Percentiles rank a stretch among this genome's conserved stretches.
Conservation (phyloP, 2,797 vertebrate genomes). For the Pangasius djambal region DNA sequence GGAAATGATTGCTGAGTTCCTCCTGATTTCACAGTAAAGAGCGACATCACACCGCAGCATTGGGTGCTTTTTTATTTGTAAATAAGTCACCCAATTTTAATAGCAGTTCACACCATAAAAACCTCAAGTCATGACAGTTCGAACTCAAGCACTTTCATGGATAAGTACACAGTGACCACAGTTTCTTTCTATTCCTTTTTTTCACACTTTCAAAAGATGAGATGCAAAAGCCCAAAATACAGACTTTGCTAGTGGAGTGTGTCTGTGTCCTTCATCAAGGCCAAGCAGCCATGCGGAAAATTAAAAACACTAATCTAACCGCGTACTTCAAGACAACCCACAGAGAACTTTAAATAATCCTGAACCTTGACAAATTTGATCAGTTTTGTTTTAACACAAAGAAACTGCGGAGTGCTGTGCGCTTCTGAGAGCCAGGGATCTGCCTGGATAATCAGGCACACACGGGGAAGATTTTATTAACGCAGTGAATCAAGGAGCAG, state of each 20-base stretch:
- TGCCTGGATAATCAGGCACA: conserved; percentile 13
- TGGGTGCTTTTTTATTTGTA: too few species aligned
- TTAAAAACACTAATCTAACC: conserved; percentile 58
- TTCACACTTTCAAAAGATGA: neutral
- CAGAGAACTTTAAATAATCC: conserved; percentile 17
- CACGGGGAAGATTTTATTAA: conserved; percentile 15
- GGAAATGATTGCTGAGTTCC: neutral
- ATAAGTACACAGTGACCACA: neutral
- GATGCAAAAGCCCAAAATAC: neutral
- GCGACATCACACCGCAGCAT: neutral
- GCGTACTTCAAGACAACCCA: conserved; percentile 24
- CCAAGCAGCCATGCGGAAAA: conserved; percentile 65
- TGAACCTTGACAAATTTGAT: conserved; percentile 25
- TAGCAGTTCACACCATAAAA: neutral
- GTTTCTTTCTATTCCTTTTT: neutral
- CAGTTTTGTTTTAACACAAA: conserved; percentile 27
- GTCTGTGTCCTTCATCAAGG: conserved; percentile 47
- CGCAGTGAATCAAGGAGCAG: conserved; percentile 34
- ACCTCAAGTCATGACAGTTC: neutral
- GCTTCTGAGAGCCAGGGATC: neutral
- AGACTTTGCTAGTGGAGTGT: conserved; percentile 1
- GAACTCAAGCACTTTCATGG: neutral
- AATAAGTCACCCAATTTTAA: neutral
- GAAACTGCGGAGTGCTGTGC: conserved; percentile 12
- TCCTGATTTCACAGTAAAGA: neutral